These are phyloP conservation scores for Mus caroli DNA, from an alignment of 2,797 vertebrate genomes.

Conservation along the genomic window DNA sequence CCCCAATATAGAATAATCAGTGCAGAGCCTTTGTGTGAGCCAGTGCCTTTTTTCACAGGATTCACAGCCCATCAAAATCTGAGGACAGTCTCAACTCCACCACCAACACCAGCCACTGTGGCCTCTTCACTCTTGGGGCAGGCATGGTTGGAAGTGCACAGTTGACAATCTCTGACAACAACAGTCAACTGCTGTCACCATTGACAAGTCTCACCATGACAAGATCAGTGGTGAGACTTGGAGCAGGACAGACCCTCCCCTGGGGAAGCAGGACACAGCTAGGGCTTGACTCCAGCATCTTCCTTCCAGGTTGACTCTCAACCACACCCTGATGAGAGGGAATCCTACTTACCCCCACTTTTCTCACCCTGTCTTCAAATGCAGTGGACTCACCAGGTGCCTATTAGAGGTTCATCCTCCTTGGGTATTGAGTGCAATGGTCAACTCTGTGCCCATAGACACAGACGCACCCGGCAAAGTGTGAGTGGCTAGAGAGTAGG, in stretches of 20 bases:
- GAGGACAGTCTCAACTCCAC: accelerated
- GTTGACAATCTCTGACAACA: neutral
- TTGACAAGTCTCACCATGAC: neutral
- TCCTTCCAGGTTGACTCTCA: neutral
- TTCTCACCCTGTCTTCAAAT: neutral
- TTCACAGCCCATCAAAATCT: neutral
- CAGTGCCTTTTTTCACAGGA: neutral
- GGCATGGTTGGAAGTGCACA: neutral
- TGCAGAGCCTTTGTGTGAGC: neutral
- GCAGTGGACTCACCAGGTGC: neutral
- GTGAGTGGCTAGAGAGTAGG: accelerated
- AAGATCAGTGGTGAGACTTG: neutral
- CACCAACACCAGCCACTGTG: neutral
- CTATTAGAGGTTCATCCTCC: accelerated
- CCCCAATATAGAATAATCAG: neutral
- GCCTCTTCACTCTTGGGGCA: neutral
- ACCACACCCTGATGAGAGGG: neutral
- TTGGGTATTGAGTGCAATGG: neutral
- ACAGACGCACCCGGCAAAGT: too few species aligned
- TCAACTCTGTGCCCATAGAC: neutral
- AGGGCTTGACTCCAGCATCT: accelerated
- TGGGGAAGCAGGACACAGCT: too few species aligned
- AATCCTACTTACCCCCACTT: neutral
- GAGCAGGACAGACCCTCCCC: neutral
- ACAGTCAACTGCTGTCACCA: too few species aligned